Evolutionary conservation across 2,113 vertebrate species (phyloP).

Genomic region (Coreoperca whiteheadi): DNA sequence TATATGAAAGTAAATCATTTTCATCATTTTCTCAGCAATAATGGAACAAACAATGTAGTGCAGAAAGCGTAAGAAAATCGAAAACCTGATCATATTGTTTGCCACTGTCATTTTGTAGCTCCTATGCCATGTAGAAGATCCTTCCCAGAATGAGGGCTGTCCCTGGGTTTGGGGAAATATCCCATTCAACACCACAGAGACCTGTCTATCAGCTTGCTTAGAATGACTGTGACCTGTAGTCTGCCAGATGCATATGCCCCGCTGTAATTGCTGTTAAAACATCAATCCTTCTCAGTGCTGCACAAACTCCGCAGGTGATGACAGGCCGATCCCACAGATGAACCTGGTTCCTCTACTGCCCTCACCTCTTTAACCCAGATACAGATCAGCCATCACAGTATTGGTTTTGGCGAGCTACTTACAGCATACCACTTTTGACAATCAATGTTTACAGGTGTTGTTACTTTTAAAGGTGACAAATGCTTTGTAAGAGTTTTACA

Average conservation of each 20-base stretch:
- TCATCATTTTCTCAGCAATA: constrained; percentile 25
- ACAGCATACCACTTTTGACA: not conserved
- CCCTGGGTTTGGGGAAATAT: constrained; percentile 7
- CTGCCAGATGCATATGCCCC: constrained; percentile 12
- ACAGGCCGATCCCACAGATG: constrained; percentile 40
- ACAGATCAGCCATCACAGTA: constrained; percentile 15
- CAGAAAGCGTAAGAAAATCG: not conserved
- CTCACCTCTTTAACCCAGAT: constrained; percentile 19
- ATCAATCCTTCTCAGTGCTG: constrained; percentile 19
- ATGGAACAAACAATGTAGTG: constrained; percentile 21
- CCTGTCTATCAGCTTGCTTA: constrained; percentile 13
- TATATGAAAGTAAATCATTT: constrained; percentile 39
- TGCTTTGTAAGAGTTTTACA: not conserved
- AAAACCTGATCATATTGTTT: not conserved
- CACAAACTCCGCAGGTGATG: constrained; percentile 35
- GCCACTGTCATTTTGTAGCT: not conserved
- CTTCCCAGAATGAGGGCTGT: not conserved
- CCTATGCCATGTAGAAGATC: not conserved
- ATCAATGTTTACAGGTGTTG: not conserved
- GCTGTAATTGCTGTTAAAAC: constrained; percentile 33
- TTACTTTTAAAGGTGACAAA: not conserved
- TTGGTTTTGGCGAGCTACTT: constrained; percentile 1
- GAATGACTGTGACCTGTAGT: constrained; percentile 27
- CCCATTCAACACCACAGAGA: constrained; percentile 6
- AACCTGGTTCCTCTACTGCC: constrained; percentile 25